Percentiles rank a stretch among this genome's conserved stretches.
These are phyloP conservation scores for Sarcophaga variegata DNA, from an alignment of 2,888 invertebrate species.

Conservation along the genomic window DNA sequence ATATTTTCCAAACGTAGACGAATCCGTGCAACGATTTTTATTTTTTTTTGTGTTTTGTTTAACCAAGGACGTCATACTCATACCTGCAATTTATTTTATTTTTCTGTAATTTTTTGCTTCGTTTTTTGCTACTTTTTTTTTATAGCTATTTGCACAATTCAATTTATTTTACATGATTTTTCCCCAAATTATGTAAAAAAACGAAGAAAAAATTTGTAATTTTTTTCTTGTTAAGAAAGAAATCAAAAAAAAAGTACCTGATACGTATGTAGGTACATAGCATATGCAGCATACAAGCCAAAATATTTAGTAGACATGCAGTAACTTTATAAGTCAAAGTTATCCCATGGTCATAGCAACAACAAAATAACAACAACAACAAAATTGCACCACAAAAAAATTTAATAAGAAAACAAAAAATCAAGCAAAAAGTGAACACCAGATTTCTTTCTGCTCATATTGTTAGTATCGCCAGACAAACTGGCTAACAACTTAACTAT, in stretches of 20 bases:
- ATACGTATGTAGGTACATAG: constrained; percentile 3
- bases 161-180: constrained; percentile 66
- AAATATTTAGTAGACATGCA: constrained; percentile 58
- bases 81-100: constrained; percentile 21
- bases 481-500: constrained; percentile 69
- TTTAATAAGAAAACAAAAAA: constrained; percentile 4
- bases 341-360: constrained; percentile 70
- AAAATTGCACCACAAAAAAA: constrained; percentile 63
- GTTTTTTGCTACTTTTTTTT: constrained; percentile 8
- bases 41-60: neutral
- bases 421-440: constrained; percentile 9
- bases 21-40: neutral
- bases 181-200: constrained; percentile 53
- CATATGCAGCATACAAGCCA: constrained; percentile 45
- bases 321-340: constrained; percentile 71
- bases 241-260: constrained; percentile 22
- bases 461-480: constrained; percentile 58
- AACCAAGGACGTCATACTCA: constrained; percentile 65
- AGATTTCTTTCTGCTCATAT: constrained; percentile 1
- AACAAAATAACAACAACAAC: constrained; percentile 59
- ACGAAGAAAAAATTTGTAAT: constrained; percentile 1
- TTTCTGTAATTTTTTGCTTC: neutral
- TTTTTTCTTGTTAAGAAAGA: neutral
- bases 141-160: constrained; percentile 56
- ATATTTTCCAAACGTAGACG: constrained; percentile 20